A percentile compares a stretch with the other conserved stretches of the same genome.
Conservation (phyloP, 92 coral and sea anemone species). For the Heliopora coerulea region DNA sequence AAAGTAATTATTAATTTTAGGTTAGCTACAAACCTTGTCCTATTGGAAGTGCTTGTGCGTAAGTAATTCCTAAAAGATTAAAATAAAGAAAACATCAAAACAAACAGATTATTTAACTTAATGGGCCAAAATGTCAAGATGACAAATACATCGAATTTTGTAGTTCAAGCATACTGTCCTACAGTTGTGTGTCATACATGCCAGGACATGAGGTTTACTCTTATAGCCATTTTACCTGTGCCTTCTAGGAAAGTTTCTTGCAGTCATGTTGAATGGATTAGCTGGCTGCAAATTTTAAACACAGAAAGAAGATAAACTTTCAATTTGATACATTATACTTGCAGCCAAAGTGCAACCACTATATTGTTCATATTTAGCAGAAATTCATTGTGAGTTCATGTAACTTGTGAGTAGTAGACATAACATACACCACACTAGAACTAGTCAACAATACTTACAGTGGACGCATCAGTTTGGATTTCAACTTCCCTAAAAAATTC, state of each 20-base stretch:
- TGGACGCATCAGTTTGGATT: conserved; percentile 36
- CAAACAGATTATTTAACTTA: background rate
- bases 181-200: too few relatives aligned
- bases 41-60: conserved; percentile 49
- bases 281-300: conserved; percentile 31
- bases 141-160: too few relatives aligned
- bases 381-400: too few relatives aligned
- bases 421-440: too few relatives aligned
- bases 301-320: too few relatives aligned
- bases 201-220: too few relatives aligned
- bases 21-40: conserved; percentile 47
- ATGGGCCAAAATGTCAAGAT: too few relatives aligned
- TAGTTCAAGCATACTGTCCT: too few relatives aligned
- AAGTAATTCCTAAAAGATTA: conserved; percentile 53
- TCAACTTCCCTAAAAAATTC: conserved; percentile 32
- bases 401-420: too few relatives aligned
- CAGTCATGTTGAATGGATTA: conserved; percentile 93
- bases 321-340: too few relatives aligned
- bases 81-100: background rate
- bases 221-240: conserved; percentile 69
- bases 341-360: too few relatives aligned
- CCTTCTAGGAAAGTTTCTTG: conserved; percentile 88
- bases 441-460: background rate
- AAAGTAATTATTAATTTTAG: background rate
- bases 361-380: too few relatives aligned